Percentiles rank a stretch among this genome's conserved stretches.
Evolutionary conservation across 2,888 invertebrate genomes (phyloP).

Genomic region (Eristalis pertinax): DNA sequence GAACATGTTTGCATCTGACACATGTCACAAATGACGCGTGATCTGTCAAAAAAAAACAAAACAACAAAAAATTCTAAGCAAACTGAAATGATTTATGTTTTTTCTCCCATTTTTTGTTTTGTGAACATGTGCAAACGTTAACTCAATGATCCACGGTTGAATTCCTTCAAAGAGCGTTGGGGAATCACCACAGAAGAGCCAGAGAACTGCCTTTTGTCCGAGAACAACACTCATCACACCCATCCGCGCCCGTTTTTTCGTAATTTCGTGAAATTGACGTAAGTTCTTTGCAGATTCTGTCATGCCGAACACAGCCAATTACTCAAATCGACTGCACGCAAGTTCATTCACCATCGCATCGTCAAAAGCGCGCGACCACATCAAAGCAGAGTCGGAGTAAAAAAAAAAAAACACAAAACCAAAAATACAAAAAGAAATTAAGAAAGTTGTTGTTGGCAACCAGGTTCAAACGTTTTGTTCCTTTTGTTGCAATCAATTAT

Average conservation of each 20-base stretch:
- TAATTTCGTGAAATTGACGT: not conserved
- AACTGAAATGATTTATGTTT: not conserved
- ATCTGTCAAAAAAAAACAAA: not conserved
- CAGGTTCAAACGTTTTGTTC: conserved; percentile 7
- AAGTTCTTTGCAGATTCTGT: not conserved
- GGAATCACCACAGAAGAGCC: not conserved
- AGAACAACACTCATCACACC: not conserved
- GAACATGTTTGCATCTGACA: no score
- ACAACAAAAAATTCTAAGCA: not conserved
- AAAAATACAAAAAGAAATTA: conserved; percentile 21
- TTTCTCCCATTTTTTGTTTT: no score
- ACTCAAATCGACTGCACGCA: not conserved
- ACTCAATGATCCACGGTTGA: not conserved
- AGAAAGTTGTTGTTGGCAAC: conserved; percentile 39
- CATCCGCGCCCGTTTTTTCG: not conserved
- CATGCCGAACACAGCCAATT: conserved; percentile 6
- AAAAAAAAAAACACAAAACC: conserved; percentile 7
- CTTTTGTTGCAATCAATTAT: conserved; percentile 21
- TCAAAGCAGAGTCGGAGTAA: not conserved
- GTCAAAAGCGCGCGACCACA: not conserved
- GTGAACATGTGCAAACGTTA: not conserved
- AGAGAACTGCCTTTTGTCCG: not conserved
- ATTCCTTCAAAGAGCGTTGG: not conserved
- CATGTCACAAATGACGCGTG: no score
- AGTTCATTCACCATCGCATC: conserved; percentile 33